phyloP scores from a whole-genome alignment of 2,888 invertebrate genomes.

The Pachydiplax longipennis region DNA sequence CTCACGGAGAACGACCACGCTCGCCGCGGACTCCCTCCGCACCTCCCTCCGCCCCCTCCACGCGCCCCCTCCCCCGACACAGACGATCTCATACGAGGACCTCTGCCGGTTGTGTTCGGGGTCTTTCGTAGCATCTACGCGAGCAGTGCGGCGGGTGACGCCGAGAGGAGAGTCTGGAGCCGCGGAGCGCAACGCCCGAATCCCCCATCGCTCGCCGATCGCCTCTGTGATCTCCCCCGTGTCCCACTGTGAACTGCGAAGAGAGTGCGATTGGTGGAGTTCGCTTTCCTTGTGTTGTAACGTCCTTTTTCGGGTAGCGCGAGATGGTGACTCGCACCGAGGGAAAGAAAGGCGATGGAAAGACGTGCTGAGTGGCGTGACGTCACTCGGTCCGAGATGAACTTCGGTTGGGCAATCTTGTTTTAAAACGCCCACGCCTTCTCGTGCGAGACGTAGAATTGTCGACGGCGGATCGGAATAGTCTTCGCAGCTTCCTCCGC shows the following conservation, averaged over 20 bases:
- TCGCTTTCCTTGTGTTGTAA: neutral
- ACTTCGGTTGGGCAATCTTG: neutral
- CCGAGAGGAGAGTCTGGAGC: conserved; percentile 1
- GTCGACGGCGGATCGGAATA: neutral
- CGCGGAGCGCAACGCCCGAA: neutral
- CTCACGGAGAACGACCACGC: conserved; percentile 46
- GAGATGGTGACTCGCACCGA: neutral
- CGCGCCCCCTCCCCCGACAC: conserved; percentile 45
- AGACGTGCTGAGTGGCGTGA: neutral
- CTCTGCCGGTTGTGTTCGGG: conserved; percentile 45
- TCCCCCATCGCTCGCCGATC: neutral
- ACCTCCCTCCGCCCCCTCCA: neutral
- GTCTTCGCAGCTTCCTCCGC: neutral
- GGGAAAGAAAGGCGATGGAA: neutral
- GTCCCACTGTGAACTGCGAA: too few species aligned
- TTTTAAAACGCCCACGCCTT: neutral
- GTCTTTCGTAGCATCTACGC: conserved; percentile 45
- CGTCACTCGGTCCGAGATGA: neutral
- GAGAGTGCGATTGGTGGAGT: neutral
- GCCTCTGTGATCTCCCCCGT: neutral
- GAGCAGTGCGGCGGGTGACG: conserved; percentile 43
- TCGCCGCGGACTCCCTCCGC: conserved; percentile 22
- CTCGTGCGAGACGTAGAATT: neutral
- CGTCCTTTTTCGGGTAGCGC: neutral
- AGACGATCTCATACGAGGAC: conserved; percentile 46